These are phyloP conservation scores for Phortica magna DNA, from an alignment of 2,888 invertebrate genomes.

Conservation along the genomic window DNA sequence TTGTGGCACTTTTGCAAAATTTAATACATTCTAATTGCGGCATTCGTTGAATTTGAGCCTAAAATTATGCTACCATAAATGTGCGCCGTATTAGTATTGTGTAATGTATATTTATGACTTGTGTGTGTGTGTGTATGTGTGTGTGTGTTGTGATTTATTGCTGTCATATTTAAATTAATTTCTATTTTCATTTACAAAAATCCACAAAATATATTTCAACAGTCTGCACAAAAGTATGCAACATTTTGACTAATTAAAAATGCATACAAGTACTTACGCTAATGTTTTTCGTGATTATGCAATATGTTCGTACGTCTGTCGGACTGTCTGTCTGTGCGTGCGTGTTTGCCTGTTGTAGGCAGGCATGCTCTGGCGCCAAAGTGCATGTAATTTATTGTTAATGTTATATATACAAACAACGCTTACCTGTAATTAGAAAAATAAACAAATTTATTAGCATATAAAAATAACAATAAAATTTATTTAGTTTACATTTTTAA, in stretches of 20 bases:
- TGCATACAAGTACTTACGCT: constrained; percentile 64
- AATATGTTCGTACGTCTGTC: constrained; percentile 31
- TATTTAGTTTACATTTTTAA: constrained; percentile 2
- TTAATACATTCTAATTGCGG: constrained; percentile 31
- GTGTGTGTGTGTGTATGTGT: constrained; percentile 35
- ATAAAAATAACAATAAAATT: constrained; percentile 27
- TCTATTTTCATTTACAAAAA: constrained; percentile 26
- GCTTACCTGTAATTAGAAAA: constrained; percentile 71
- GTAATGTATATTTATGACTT: not conserved
- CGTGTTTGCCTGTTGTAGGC: not conserved
- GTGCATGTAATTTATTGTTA: constrained; percentile 35
- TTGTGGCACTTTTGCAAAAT: not conserved
- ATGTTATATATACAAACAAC: constrained; percentile 39
- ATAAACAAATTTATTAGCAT: constrained; percentile 48
- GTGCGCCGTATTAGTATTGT: not conserved
- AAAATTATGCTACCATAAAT: constrained; percentile 30
- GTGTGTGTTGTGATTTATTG: not conserved
- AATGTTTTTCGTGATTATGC: constrained; percentile 38
- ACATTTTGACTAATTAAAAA: constrained; percentile 62
- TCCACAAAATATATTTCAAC: constrained; percentile 20
- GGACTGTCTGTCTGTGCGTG: not conserved
- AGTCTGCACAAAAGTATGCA: constrained; percentile 46
- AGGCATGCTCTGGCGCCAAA: constrained; percentile 14
- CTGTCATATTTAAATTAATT: constrained; percentile 6
- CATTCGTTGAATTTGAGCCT: constrained; percentile 1